These are phyloP conservation scores for Ochropleura plecta DNA, from an alignment of 2,888 invertebrate genomes.

Conservation along the genomic window DNA sequence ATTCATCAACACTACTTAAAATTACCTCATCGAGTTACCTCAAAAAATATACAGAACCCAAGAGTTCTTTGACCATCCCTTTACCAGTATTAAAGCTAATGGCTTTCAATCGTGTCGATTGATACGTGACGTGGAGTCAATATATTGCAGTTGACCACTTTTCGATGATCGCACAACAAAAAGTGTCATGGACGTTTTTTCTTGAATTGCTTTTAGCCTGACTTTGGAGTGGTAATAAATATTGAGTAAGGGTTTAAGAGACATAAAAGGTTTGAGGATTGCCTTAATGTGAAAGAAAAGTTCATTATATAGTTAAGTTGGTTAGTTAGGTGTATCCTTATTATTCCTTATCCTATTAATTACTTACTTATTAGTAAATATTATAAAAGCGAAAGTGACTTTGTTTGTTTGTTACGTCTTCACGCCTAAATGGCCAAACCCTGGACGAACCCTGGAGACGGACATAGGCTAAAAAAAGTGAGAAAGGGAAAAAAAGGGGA, in stretches of 20 bases:
- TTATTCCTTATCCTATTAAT: no score
- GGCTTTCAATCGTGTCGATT: conserved; percentile 39
- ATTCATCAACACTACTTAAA: not conserved
- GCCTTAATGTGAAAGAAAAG: not conserved
- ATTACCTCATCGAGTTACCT: not conserved
- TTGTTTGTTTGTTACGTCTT: no score
- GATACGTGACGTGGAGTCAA: conserved; percentile 44
- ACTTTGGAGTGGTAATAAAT: conserved; percentile 44
- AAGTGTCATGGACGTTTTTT: conserved; percentile 7
- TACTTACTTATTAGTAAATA: no score
- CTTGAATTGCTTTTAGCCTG: conserved; percentile 9
- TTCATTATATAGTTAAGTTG: no score
- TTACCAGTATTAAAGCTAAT: conserved; percentile 43
- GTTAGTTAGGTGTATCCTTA: no score
- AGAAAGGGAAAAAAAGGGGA: no score
- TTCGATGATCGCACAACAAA: conserved; percentile 36
- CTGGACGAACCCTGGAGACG: no score
- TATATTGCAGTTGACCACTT: conserved; percentile 39
- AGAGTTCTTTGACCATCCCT: conserved; percentile 1
- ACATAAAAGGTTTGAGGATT: conserved; percentile 2
- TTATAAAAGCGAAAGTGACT: no score
- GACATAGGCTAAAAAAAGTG: no score
- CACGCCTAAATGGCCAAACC: no score
- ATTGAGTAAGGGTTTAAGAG: conserved; percentile 8
- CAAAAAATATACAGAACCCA: conserved; percentile 17